Conservation (phyloP, 2,888 invertebrate genomes). For the Ganaspis brasiliensis region DNA sequence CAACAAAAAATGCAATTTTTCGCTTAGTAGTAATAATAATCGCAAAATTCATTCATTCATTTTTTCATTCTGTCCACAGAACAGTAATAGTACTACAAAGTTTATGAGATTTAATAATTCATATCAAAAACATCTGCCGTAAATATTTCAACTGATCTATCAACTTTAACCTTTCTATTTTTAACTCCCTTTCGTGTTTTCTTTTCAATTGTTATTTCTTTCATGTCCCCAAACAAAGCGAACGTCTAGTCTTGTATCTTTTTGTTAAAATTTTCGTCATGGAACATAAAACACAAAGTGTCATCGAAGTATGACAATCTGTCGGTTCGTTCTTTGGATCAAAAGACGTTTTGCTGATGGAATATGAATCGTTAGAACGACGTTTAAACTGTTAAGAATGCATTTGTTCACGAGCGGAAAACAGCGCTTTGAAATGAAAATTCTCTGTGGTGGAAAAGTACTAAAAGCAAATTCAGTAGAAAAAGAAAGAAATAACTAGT, state of each 20-base stretch:
- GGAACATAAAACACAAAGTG: conserved; percentile 2
- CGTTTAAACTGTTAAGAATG: conserved; percentile 28
- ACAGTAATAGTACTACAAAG: no score
- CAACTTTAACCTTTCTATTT: not conserved
- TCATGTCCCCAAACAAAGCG: not conserved
- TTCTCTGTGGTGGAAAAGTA: conserved; percentile 22
- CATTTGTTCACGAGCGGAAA: conserved; percentile 27
- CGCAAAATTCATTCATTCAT: no score
- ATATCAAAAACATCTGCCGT: no score
- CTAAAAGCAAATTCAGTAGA: conserved; percentile 13
- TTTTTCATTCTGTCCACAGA: no score
- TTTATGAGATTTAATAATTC: no score
- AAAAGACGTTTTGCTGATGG: not conserved
- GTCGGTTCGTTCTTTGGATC: not conserved
- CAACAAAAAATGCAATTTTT: no score
- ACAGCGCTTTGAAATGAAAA: conserved; percentile 40
- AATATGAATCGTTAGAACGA: conserved; percentile 6
- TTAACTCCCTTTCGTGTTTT: not conserved
- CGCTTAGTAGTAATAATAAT: no score
- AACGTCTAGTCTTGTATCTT: not conserved
- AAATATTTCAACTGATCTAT: not conserved
- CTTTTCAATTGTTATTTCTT: not conserved
- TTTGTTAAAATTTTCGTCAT: not conserved
- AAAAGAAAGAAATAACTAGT: conserved; percentile 22
- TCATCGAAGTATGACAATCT: not conserved